Evolutionary conservation across 1,140 invertebrate species (phyloP).

Genomic region (Drosophila littoralis): DNA sequence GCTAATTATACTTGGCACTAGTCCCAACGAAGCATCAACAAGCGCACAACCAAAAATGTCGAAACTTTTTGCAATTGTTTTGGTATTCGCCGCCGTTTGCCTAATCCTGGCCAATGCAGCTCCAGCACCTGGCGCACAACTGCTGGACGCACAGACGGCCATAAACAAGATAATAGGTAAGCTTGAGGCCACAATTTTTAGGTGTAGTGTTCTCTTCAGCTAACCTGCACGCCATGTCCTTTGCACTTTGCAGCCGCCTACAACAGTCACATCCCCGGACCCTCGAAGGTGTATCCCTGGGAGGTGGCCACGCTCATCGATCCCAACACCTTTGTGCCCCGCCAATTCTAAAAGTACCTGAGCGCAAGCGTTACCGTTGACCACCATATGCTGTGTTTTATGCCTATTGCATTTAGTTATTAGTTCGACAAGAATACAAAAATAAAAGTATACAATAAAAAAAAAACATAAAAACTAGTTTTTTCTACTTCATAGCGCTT

Average conservation of each 20-base stretch:
- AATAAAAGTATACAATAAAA: constrained; percentile 11
- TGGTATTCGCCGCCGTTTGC: constrained; percentile 48
- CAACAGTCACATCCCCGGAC: constrained; percentile 60
- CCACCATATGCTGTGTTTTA: constrained; percentile 36
- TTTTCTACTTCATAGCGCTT: neutral
- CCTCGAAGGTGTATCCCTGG: constrained; percentile 60
- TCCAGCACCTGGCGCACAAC: constrained; percentile 52
- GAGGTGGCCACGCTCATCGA: constrained; percentile 67
- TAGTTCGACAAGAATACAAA: constrained; percentile 32
- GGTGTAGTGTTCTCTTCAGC: neutral
- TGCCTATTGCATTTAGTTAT: constrained; percentile 30
- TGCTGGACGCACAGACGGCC: constrained; percentile 66
- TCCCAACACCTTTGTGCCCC: constrained; percentile 67
- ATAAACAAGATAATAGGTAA: constrained; percentile 73
- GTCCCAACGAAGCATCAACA: constrained; percentile 40
- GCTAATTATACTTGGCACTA: constrained; percentile 60
- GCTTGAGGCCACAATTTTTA: neutral
- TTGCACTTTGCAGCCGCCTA: constrained; percentile 53
- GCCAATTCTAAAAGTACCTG: constrained; percentile 23
- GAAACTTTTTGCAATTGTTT: constrained; percentile 48
- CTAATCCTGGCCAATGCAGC: constrained; percentile 54
- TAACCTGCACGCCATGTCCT: neutral
- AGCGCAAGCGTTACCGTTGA: constrained; percentile 4
- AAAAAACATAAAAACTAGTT: neutral
- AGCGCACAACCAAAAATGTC: constrained; percentile 46